Conservation (phyloP, 2,113 vertebrate genomes). For the Oreochromis spilurus region DNA sequence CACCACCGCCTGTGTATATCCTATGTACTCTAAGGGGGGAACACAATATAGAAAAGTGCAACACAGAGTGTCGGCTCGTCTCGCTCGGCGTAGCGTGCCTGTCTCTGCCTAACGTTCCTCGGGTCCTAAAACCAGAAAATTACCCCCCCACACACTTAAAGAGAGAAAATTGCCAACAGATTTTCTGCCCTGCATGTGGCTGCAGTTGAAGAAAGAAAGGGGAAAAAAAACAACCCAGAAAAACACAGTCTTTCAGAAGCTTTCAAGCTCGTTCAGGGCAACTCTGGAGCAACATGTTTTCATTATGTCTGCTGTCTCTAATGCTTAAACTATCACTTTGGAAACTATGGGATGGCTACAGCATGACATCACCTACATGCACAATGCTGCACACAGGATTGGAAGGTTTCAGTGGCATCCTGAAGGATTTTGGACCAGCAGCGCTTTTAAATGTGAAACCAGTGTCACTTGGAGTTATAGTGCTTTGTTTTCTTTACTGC, state of each 20-base stretch:
- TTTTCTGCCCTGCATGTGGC: conserved; percentile 10
- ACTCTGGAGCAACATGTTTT: background rate
- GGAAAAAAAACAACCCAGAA: background rate
- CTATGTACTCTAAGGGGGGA: background rate
- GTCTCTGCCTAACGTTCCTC: conserved; percentile 21
- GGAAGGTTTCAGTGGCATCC: background rate
- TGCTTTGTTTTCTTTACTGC: background rate
- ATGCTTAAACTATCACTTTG: background rate
- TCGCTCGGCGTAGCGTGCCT: conserved; percentile 15
- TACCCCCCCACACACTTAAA: background rate
- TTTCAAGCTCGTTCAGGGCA: background rate
- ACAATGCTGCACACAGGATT: background rate
- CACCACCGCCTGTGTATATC: background rate
- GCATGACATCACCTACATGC: background rate
- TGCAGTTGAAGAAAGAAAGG: background rate
- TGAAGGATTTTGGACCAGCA: background rate
- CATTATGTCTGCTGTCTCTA: background rate
- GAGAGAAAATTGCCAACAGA: conserved; percentile 54
- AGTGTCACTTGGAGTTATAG: background rate
- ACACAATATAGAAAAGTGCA: background rate
- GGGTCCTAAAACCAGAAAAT: conserved; percentile 31
- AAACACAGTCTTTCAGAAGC: background rate
- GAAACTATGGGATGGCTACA: background rate
- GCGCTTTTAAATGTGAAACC: background rate
- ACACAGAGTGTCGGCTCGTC: background rate